Conservation (phyloP, 2,797 vertebrate genomes). For the Trachops cirrhosus region DNA sequence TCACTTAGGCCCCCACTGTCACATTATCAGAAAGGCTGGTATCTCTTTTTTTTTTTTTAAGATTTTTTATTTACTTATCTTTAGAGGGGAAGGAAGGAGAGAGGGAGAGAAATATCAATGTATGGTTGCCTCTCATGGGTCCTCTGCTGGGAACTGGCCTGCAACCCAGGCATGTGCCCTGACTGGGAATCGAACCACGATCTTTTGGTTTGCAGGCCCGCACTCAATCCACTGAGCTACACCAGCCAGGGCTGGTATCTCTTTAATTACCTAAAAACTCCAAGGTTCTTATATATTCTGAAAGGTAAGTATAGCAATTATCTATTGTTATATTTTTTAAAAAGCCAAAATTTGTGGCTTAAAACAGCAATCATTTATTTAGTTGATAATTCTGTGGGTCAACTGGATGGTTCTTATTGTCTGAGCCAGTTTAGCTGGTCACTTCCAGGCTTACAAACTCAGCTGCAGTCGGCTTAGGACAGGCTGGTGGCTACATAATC, state of each 20-base stretch:
- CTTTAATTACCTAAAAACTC: constrained; percentile 10
- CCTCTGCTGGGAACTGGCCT: too few species aligned
- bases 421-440: neutral
- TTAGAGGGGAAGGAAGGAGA: too few species aligned
- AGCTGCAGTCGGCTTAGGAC: neutral
- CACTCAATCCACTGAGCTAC: too few species aligned
- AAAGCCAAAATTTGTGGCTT: neutral
- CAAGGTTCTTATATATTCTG: neutral
- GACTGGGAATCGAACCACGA: too few species aligned
- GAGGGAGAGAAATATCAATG: too few species aligned
- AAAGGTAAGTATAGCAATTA: neutral
- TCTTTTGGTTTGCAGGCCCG: too few species aligned
- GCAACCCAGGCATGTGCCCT: too few species aligned
- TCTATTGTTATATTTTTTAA: neutral
- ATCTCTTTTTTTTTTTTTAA: too few species aligned
- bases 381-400: neutral
- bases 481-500: neutral
- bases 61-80: too few species aligned
- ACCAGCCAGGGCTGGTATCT: neutral
- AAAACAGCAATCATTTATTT: constrained; percentile 40
- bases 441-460: neutral
- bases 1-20: neutral
- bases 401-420: neutral
- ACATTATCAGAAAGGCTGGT: neutral
- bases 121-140: too few species aligned